Evolutionary conservation across 2,113 vertebrate genomes (phyloP).

Genomic region (Nesospiza acunhae): DNA sequence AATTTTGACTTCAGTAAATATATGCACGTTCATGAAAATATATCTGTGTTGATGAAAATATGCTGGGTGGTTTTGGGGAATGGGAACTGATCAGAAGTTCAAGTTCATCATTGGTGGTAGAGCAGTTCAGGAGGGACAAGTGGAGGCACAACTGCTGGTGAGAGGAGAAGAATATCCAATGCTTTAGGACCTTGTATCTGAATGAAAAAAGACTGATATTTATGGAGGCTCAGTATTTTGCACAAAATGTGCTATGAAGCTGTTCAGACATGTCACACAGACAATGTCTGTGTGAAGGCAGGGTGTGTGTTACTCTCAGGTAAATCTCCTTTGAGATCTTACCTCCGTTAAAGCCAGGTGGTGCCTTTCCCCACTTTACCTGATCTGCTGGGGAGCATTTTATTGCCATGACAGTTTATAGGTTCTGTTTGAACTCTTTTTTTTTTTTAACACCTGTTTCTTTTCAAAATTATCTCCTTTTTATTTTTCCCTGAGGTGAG

Average conservation of each 20-base stretch:
- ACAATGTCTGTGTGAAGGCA: background rate
- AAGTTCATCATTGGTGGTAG: background rate
- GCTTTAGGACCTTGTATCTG: background rate
- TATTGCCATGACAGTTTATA: background rate
- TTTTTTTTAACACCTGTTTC: background rate
- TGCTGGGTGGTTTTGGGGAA: background rate
- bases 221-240: background rate
- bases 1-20: background rate
- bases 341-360: background rate
- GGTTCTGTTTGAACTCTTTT: background rate
- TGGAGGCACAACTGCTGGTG: background rate
- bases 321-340: background rate
- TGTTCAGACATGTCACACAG: background rate
- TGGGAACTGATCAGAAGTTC: background rate
- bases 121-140: background rate
- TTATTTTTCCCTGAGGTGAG: background rate
- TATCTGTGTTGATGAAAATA: background rate
- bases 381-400: background rate
- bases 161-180: background rate
- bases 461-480: background rate
- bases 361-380: background rate
- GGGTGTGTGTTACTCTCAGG: background rate
- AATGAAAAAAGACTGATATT: background rate
- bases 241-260: accelerated
- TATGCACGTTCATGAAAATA: no score